Evolutionary conservation across 2,888 invertebrate species (phyloP).

Genomic region (Volucella inflata): DNA sequence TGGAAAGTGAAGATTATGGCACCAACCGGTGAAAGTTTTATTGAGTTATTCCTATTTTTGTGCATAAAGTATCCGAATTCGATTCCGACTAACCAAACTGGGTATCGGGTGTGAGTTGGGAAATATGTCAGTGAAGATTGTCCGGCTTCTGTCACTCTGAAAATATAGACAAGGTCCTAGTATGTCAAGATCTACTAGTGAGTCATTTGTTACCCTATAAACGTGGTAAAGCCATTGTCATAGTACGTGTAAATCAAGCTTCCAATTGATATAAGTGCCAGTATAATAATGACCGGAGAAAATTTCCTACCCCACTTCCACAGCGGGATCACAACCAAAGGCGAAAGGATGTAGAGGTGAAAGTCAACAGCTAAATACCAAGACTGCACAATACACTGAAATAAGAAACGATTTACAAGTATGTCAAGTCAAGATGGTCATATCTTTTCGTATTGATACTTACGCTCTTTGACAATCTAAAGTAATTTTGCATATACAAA

Average conservation of each 20-base stretch:
- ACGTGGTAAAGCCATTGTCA: conserved; percentile 21
- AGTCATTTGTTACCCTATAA: conserved; percentile 40
- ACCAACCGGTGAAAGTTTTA: conserved; percentile 23
- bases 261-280: conserved; percentile 62
- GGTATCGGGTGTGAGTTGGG: no score
- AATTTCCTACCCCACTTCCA: conserved; percentile 80
- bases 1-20: no score
- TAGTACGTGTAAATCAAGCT: conserved; percentile 60
- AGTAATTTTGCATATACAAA: conserved; percentile 67
- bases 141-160: neutral
- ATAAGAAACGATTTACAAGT: conserved; percentile 18
- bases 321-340: conserved; percentile 84
- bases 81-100: conserved; percentile 80
- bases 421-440: no score
- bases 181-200: neutral
- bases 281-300: conserved; percentile 67
- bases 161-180: neutral
- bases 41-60: conserved; percentile 65
- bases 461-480: conserved; percentile 33
- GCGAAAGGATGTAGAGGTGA: conserved; percentile 85
- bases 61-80: conserved; percentile 79
- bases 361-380: conserved; percentile 86
- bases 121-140: conserved; percentile 29
- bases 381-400: conserved; percentile 84
- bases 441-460: neutral